Evolutionary conservation across 2,113 vertebrate genomes (phyloP).

Genomic region (Colius striatus): DNA sequence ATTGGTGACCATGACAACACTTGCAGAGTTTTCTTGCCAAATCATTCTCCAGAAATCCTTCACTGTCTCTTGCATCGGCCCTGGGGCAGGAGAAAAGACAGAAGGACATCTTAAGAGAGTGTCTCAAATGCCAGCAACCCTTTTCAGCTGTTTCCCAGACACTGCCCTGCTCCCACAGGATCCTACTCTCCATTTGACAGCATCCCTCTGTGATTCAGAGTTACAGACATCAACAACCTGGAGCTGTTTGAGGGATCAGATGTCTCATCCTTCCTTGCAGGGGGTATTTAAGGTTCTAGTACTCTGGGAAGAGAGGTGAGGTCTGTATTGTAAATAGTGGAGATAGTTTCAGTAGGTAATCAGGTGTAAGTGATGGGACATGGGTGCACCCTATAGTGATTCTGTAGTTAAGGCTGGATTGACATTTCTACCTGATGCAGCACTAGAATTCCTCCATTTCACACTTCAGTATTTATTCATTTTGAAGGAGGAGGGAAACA

Average conservation of each 20-base stretch:
- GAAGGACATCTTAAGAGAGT: background rate
- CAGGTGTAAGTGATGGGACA: background rate
- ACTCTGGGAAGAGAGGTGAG: background rate
- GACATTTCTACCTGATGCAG: background rate
- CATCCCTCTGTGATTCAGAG: background rate
- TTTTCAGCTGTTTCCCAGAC: background rate
- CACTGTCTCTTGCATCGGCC: constrained; percentile 97
- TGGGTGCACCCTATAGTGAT: background rate
- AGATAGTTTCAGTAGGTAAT: background rate
- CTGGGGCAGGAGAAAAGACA: constrained; percentile 71
- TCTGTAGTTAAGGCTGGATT: background rate
- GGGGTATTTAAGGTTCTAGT: background rate
- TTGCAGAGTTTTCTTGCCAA: constrained; percentile 97
- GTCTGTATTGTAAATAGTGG: background rate
- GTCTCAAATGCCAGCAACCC: background rate
- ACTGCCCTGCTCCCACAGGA: background rate
- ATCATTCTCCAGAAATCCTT: constrained; percentile 99
- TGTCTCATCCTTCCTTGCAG: background rate
- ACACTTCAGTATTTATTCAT: background rate
- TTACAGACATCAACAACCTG: accelerated
- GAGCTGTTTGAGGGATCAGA: background rate
- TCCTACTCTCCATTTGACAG: background rate
- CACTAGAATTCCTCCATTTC: background rate
- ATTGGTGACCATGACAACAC: constrained; percentile 99
- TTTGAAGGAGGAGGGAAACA: background rate